Percentiles rank a stretch among this genome's conserved stretches.
phyloP scores from a whole-genome alignment of 2,113 vertebrate species.

The Mungos mungo region DNA sequence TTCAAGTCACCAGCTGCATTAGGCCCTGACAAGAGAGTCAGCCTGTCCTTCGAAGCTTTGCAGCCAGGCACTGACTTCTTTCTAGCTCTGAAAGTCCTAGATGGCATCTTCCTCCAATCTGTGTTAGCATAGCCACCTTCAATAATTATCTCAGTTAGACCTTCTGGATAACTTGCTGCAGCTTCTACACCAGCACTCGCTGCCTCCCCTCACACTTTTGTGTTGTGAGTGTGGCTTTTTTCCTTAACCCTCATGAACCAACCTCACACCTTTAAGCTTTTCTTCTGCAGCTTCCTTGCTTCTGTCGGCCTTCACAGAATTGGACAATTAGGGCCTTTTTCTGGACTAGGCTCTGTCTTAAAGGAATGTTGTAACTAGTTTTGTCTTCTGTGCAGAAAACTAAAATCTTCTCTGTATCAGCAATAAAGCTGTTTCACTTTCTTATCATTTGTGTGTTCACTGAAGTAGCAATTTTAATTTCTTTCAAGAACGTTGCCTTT shows the following conservation, averaged over 20 bases:
- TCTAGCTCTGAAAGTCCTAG: background rate
- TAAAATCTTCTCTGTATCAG: background rate
- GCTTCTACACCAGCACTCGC: background rate
- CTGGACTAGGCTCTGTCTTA: background rate
- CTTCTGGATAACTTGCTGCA: background rate
- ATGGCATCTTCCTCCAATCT: background rate
- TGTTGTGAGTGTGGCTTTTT: background rate
- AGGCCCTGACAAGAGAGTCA: background rate
- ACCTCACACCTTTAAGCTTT: background rate
- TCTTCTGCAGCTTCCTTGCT: background rate
- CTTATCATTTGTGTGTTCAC: background rate
- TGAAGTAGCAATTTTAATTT: background rate
- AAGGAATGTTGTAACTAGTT: background rate
- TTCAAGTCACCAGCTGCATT: background rate
- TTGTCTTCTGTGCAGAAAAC: background rate
- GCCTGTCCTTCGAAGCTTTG: background rate
- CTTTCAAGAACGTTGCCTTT: background rate
- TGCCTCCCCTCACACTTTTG: background rate
- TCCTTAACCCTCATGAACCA: background rate
- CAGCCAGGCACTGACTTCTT: background rate
- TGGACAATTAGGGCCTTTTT: background rate
- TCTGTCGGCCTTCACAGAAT: background rate
- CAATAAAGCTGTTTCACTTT: background rate
- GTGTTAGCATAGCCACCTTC: background rate
- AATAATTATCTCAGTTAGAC: background rate